These are phyloP conservation scores for Acleris holmiana DNA, from an alignment of 2,888 invertebrate genomes.

Conservation along the genomic window DNA sequence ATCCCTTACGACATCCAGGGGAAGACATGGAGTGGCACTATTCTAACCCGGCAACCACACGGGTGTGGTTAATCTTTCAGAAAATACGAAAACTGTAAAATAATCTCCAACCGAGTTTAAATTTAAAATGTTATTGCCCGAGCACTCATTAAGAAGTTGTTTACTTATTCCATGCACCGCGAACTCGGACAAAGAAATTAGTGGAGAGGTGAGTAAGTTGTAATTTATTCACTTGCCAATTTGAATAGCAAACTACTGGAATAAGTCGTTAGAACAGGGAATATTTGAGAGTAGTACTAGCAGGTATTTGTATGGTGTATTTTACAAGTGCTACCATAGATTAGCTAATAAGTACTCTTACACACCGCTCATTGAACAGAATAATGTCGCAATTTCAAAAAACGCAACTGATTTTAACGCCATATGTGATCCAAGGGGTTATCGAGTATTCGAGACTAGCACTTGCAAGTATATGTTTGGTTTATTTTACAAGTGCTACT, in stretches of 20 bases:
- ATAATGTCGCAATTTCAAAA: too few species aligned
- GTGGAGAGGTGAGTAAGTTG: constrained; percentile 32
- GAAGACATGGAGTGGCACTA: too few species aligned
- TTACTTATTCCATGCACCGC: constrained; percentile 35
- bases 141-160: constrained; percentile 30
- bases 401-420: too few species aligned
- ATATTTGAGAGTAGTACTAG: background rate
- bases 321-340: background rate
- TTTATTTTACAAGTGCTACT: background rate
- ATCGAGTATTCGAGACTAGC: background rate
- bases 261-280: constrained; percentile 12
- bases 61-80: too few species aligned
- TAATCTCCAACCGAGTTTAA: constrained; percentile 5
- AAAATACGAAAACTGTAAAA: constrained; percentile 7
- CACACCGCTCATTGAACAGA: too few species aligned
- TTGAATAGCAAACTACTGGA: constrained; percentile 37
- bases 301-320: background rate
- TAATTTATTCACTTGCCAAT: constrained; percentile 37
- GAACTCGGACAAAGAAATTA: constrained; percentile 37
- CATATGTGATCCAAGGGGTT: too few species aligned
- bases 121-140: constrained; percentile 31
- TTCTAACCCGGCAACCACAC: too few species aligned
- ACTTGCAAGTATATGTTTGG: background rate
- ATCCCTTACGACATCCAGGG: too few species aligned
- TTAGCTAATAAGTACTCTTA: too few species aligned